Evolutionary conservation across 2,113 vertebrate genomes (phyloP), one percentile per base, ranked within the genome.

Genomic region (Rostratula benghalensis): DNA sequence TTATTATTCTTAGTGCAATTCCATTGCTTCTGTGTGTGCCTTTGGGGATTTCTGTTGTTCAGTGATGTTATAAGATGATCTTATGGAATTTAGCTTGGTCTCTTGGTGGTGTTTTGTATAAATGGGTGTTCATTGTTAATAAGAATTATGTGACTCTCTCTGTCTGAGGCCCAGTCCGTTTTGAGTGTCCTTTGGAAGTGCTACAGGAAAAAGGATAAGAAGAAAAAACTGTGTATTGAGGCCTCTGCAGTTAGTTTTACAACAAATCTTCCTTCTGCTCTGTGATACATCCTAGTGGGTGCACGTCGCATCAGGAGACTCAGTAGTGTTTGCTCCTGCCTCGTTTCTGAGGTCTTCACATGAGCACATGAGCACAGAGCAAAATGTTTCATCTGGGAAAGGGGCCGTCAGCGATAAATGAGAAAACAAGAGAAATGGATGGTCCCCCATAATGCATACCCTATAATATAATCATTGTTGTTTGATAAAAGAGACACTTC

Each of bases 371-470:
- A 60, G 60, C 45, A 53, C 1, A 1, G 51, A 81, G 63, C 33
- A 70, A 4, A 94, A 75, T 37, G 69, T 48, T 92, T 78, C 57
- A 2, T 81, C 92, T 90, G 74, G 77, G 90, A 87, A 73, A 86
- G 80, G 81, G 24, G 41, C 92, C 80, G 94, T 95, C 96, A 90
- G 76, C 75, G 3, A 74, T 70, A 96, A 96, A 97, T 97, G 95
- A 96, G 95, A 87, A 96, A 96, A 96, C 96, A 96, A 96, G 96
- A 96, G 92, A 89, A 96, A 96, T 95, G 94, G 95, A 95, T 96
- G 96, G 89, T 96, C 43, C 39, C 28, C 88, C 83, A 50, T 96
- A 94, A 96, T 87, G 93, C 87, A 76, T 74, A 90, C 67, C 74
- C 85, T 65, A 84, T 95, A 97, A 96, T 96, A 89, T 88, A 95